Conservation (phyloP, 2,797 vertebrate species). For the Pangasius krempfi region DNA sequence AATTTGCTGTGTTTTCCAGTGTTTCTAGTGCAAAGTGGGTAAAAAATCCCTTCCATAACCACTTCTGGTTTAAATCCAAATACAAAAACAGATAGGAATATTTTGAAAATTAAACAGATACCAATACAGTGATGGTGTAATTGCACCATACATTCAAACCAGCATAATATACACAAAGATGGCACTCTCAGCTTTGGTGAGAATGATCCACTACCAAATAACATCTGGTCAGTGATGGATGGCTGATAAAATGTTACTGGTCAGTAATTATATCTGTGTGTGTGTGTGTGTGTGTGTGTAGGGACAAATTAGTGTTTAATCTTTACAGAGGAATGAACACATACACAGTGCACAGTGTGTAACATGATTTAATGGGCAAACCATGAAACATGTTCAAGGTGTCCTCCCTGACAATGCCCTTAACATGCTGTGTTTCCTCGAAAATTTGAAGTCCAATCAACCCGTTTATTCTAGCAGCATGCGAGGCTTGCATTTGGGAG, state of each 20-base stretch:
- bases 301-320: conserved; percentile 13
- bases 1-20: neutral
- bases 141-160: neutral
- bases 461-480: conserved; percentile 7
- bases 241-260: neutral
- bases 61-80: neutral
- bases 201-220: neutral
- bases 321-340: conserved; percentile 10
- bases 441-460: conserved; percentile 28
- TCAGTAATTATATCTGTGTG: neutral
- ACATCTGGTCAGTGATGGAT: neutral
- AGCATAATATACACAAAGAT: neutral
- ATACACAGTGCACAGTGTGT: conserved; percentile 23
- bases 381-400: conserved; percentile 26
- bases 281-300: neutral
- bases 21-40: neutral
- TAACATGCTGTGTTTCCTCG: conserved; percentile 22
- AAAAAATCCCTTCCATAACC: neutral
- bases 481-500: neutral
- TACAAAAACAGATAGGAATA: neutral
- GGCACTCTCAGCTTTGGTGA: neutral
- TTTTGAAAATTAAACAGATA: neutral
- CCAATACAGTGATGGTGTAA: neutral
- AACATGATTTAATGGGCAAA: conserved; percentile 35
- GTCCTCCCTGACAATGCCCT: conserved; percentile 27